Base-by-base conservation (phyloP, 2,888 invertebrate genomes). In the Pogonocherus hispidulus region DNA sequence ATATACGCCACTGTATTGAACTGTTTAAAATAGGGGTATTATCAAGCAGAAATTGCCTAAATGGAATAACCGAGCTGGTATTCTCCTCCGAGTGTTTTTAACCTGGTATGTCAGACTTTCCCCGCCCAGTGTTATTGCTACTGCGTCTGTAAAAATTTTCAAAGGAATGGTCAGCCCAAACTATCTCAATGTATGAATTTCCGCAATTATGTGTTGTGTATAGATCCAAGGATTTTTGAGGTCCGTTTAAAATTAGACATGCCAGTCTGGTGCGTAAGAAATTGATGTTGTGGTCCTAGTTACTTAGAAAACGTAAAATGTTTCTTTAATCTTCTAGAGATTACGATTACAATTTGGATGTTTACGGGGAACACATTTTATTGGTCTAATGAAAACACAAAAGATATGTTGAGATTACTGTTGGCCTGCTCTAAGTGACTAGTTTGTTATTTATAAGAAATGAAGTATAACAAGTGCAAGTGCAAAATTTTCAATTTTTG, bases 61-160 rank as follows among this genome's bases (percentile, higher is more conserved):
- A 67, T 32, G 27, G 32, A 57, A 56, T 52, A 23, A 32, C 55
- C 27, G 60, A 23, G 51, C 51, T 44, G 51, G 54, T 47, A 32
- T 51, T 56, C 41, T 51, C 52, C 63, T 47, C 18, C 9, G 32
- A 51, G 47, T 63, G 51, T 16, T 47, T 62, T 57, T 55, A 46
- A 56, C 52, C 51, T 52, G 56, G 59, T 57, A 52, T 55, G n/a
- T 54, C 22, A 6, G 20, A 46, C 57, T 63, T 67, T 67, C 63
- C 52, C 63, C 59, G 63, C 5, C n/a, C n/a, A 51, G 37, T 6
- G 32, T 66, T 66, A 44, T 47, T 66, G 20, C 2, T 37, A 27
- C 46, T 66, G 27, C 16, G 44, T 54, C 23, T 46, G 41, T 63
- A 54, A 54, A 63, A 57, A 19, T 54, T 63, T 41, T 41, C 41